Conservation (phyloP, 2,797 vertebrate species). For the Otolemur crassicaudatus region DNA sequence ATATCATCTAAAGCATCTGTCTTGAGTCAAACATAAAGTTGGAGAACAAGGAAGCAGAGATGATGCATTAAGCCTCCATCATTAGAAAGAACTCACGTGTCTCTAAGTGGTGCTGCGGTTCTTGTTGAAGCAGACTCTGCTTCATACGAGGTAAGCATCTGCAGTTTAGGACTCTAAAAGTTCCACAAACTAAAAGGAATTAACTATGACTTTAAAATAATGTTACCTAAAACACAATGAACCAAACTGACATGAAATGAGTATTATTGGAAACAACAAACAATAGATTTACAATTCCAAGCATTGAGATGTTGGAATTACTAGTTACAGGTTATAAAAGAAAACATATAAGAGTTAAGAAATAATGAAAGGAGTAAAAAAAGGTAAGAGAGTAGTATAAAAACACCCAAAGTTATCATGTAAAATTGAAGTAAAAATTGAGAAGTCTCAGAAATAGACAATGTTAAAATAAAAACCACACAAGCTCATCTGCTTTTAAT, state of each 20-base stretch:
- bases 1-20: background rate
- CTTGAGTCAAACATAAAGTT: background rate
- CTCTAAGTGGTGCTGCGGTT: background rate
- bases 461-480: background rate
- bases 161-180: background rate
- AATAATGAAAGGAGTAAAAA: background rate
- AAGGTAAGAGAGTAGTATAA: background rate
- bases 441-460: background rate
- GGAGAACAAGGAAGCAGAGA: background rate
- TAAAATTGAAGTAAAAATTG: background rate
- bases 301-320: background rate
- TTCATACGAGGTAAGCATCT: background rate
- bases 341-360: background rate
- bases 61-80: accelerated
- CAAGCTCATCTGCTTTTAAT: background rate
- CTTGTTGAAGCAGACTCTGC: too few relatives aligned
- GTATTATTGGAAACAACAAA: background rate
- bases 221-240: background rate
- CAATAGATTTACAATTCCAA: background rate
- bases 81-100: background rate
- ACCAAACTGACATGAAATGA: background rate
- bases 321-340: background rate
- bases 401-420: background rate
- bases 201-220: background rate
- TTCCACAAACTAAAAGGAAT: background rate